Percentiles rank a stretch among this genome's conserved stretches.
These are phyloP conservation scores for Ophion costatus DNA, from an alignment of 2,888 invertebrate species.

Conservation along the genomic window DNA sequence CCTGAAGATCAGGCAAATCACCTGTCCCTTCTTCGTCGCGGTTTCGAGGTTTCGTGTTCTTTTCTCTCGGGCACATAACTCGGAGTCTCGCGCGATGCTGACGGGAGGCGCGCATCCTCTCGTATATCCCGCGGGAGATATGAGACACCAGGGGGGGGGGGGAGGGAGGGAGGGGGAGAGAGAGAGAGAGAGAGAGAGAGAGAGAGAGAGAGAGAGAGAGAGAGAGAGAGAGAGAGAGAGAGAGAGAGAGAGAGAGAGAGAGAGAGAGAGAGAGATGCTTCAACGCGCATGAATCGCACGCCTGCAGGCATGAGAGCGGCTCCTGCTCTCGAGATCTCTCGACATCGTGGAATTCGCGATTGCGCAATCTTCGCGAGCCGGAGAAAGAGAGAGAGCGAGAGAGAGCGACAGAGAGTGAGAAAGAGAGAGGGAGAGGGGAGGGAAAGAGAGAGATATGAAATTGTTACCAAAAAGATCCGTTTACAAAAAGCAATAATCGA, in stretches of 20 bases:
- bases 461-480: neutral
- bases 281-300: slow-evolving; percentile 22
- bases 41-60: slow-evolving; percentile 34
- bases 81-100: slow-evolving; percentile 39
- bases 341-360: slow-evolving; percentile 64
- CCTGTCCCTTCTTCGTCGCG: slow-evolving; percentile 60
- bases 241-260: neutral
- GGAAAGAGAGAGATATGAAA: neutral
- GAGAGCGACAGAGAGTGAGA: neutral
- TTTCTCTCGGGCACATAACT: slow-evolving; percentile 64
- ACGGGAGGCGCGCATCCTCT: slow-evolving; percentile 32
- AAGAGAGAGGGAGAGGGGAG: neutral
- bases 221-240: too few relatives aligned
- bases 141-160: too few relatives aligned
- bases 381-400: slow-evolving; percentile 7
- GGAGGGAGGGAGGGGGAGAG: too few relatives aligned
- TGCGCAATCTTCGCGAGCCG: slow-evolving; percentile 47
- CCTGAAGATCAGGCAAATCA: slow-evolving; percentile 61
- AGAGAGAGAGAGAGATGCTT: slow-evolving; percentile 13
- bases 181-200: too few relatives aligned
- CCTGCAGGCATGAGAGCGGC: neutral
- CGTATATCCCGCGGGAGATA: slow-evolving; percentile 27
- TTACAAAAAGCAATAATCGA: too few relatives aligned
- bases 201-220: too few relatives aligned
- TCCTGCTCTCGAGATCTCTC: slow-evolving; percentile 40